These are phyloP conservation scores for Diplodus sargus DNA, from an alignment of 2,797 vertebrate species.

Conservation along the genomic window DNA sequence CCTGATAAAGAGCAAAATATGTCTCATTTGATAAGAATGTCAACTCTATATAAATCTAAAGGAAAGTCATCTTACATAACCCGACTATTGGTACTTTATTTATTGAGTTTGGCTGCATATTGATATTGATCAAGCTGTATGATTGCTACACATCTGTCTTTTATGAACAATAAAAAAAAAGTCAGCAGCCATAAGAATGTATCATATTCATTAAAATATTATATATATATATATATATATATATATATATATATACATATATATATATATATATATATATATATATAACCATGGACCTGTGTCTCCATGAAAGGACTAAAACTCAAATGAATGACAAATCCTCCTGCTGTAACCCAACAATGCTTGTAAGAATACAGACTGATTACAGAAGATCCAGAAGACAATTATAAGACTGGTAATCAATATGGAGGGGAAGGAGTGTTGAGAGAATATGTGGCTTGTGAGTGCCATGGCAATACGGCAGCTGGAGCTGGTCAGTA, in stretches of 20 bases:
- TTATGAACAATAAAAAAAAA: not conserved
- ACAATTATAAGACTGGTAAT: slow-evolving; percentile 14
- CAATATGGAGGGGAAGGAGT: not conserved
- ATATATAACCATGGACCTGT: not conserved
- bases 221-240: too few relatives aligned
- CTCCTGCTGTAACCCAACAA: not conserved
- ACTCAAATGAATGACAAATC: not conserved
- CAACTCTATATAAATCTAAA: not conserved
- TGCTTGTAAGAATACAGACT: slow-evolving; percentile 1
- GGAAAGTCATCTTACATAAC: not conserved
- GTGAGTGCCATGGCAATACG: not conserved
- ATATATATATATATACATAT: too few relatives aligned
- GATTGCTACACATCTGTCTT: not conserved
- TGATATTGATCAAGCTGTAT: not conserved
- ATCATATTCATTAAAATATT: too few relatives aligned
- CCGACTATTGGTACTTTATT: not conserved
- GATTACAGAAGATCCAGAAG: not conserved
- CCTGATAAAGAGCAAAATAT: too few relatives aligned
- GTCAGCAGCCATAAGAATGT: too few relatives aligned
- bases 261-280: too few relatives aligned
- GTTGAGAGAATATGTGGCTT: not conserved
- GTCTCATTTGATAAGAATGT: not conserved
- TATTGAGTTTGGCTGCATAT: not conserved
- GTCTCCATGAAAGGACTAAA: not conserved
- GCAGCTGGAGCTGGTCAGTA: not conserved